phyloP scores from a whole-genome alignment of 1,140 invertebrate species.

The Drosophila sproati region DNA sequence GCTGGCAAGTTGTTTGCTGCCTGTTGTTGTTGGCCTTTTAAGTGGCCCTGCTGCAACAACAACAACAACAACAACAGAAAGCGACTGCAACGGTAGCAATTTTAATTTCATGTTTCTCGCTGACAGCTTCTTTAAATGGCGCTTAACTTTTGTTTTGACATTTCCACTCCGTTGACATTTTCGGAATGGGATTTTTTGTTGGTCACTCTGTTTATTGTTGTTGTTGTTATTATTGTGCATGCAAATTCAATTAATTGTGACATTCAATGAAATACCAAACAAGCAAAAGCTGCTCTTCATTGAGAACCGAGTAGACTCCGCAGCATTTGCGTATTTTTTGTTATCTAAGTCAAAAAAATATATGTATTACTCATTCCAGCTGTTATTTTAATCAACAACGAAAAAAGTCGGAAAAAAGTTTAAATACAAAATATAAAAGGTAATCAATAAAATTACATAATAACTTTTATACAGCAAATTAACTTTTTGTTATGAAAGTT shows the following conservation, averaged over 20 bases:
- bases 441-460: no score
- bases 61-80: constrained; percentile 24
- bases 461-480: no score
- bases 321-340: neutral
- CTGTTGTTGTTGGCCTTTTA: constrained; percentile 34
- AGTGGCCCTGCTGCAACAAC: constrained; percentile 39
- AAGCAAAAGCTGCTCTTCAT: constrained; percentile 13
- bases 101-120: constrained; percentile 52
- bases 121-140: constrained; percentile 83
- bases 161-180: constrained; percentile 62
- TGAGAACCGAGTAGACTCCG: neutral
- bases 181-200: constrained; percentile 12
- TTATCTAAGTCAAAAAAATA: no score
- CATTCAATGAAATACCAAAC: constrained; percentile 48
- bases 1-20: neutral
- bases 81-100: constrained; percentile 53
- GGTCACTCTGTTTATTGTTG: constrained; percentile 1
- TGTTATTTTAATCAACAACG: no score
- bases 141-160: constrained; percentile 75
- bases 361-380: no score
- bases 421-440: no score
- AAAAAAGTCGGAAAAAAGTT: no score
- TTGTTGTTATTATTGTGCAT: constrained; percentile 49
- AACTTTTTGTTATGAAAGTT: no score
- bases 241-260: constrained; percentile 79